phyloP scores from a whole-genome alignment of 1,140 invertebrate genomes.

The Ectropis grisescens region DNA sequence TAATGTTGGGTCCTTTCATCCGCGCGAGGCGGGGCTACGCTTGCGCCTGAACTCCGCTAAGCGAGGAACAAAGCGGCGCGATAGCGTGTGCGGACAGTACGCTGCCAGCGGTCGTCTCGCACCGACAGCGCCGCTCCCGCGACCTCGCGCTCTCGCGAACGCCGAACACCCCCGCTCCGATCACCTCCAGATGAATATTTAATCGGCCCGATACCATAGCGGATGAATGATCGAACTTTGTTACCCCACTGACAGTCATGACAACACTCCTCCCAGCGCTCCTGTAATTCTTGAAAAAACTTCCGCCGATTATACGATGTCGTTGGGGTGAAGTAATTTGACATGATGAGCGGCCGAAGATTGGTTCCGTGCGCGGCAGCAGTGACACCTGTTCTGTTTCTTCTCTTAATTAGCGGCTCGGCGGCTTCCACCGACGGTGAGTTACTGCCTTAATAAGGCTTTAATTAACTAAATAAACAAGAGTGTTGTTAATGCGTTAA shows the following conservation, averaged over 20 bases:
- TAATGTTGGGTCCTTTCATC: conserved; percentile 67
- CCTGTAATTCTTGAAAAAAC: conserved; percentile 32
- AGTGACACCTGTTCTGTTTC: conserved; percentile 20
- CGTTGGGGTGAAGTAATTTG: conserved; percentile 21
- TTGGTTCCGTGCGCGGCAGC: conserved; percentile 21
- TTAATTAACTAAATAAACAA: too few species aligned
- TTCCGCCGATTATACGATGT: conserved; percentile 36
- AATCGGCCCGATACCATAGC: conserved; percentile 42
- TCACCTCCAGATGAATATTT: conserved; percentile 58
- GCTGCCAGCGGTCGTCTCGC: conserved; percentile 39
- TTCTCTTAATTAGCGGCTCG: conserved; percentile 29
- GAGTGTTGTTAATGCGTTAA: too few species aligned
- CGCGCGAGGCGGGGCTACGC: conserved; percentile 60
- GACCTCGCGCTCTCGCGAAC: conserved; percentile 20
- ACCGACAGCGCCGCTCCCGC: conserved; percentile 20
- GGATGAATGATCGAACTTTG: conserved; percentile 49
- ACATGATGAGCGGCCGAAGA: conserved; percentile 35
- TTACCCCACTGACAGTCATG: conserved; percentile 29
- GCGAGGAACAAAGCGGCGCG: conserved; percentile 34
- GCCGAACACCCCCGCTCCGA: conserved; percentile 22
- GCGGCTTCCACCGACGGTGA: conserved; percentile 47
- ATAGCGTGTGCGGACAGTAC: conserved; percentile 43
- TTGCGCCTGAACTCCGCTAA: conserved; percentile 38
- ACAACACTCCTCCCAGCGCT: conserved; percentile 37
- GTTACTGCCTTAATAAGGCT: too few species aligned